A percentile compares a stretch with the other conserved stretches of the same genome.
phyloP scores from a whole-genome alignment of 2,888 invertebrate species.

The Monochamus alternatus region DNA sequence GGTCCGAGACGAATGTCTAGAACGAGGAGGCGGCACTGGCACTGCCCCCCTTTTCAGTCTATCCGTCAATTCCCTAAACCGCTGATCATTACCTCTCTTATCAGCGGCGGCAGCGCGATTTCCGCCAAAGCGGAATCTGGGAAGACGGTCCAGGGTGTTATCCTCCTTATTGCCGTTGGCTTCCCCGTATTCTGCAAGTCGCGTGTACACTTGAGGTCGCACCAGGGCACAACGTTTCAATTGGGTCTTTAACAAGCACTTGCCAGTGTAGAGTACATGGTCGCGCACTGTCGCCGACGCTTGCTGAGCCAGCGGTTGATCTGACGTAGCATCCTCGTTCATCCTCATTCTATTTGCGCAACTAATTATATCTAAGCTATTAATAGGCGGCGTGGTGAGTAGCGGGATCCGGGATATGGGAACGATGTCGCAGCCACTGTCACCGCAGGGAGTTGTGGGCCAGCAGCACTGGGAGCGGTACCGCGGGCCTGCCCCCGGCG shows the following conservation, averaged over 20 bases:
- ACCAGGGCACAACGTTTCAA: conserved; percentile 68
- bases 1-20: conserved; percentile 59
- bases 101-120: conserved; percentile 66
- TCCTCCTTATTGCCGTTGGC: conserved; percentile 65
- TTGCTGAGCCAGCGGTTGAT: conserved; percentile 63
- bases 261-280: conserved; percentile 66
- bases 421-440: conserved; percentile 73
- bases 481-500: conserved; percentile 72
- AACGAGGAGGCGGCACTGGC: conserved; percentile 67
- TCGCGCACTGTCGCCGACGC: conserved; percentile 65
- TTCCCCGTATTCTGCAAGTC: conserved; percentile 66
- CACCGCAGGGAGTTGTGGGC: conserved; percentile 68
- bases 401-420: conserved; percentile 70
- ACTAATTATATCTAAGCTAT: conserved; percentile 71
- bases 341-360: conserved; percentile 70
- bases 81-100: conserved; percentile 79
- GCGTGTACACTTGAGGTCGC: conserved; percentile 67
- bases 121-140: conserved; percentile 83
- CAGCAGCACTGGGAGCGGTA: conserved; percentile 71
- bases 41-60: conserved; percentile 76
- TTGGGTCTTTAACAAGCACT: conserved; percentile 65
- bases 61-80: conserved; percentile 84
- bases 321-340: conserved; percentile 68
- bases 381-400: conserved; percentile 68
- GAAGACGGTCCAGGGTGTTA: conserved; percentile 87